phyloP scores from a whole-genome alignment of 2,888 invertebrate species.

The Acleris sparsana region DNA sequence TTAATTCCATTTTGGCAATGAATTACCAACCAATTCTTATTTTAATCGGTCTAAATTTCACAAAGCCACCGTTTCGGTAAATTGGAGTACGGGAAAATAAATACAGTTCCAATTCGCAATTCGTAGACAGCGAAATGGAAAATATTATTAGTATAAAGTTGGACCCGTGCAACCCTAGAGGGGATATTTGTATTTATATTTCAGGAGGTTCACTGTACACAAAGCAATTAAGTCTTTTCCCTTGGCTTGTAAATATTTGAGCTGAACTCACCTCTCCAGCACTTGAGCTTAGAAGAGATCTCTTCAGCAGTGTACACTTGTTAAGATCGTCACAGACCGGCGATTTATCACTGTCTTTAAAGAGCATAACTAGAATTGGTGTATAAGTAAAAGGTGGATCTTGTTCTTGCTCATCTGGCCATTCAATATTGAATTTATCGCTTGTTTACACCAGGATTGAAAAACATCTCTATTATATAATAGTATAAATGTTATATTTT shows the following conservation, averaged over 20 bases:
- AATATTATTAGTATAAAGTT: conserved; percentile 11
- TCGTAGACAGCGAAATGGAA: conserved; percentile 4
- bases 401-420: no score
- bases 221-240: conserved; percentile 35
- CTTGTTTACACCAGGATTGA: no score
- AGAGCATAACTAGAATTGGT: no score
- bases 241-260: conserved; percentile 41
- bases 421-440: no score
- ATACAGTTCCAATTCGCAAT: conserved; percentile 7
- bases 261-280: conserved; percentile 37
- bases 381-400: no score
- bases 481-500: no score
- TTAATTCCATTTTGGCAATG: no score
- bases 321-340: conserved; percentile 6
- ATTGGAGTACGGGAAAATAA: conserved; percentile 1
- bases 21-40: no score
- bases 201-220: conserved; percentile 34
- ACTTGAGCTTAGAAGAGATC: conserved; percentile 31
- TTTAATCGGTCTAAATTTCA: no score
- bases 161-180: conserved; percentile 12
- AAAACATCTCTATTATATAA: no score
- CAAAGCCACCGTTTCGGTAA: no score
- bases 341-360: not conserved
- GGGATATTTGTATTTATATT: conserved; percentile 35
- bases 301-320: conserved; percentile 7